Percentiles rank a stretch among this genome's conserved stretches.
Conservation (phyloP, 2,113 vertebrate species). For the Plestiodon gilberti region DNA sequence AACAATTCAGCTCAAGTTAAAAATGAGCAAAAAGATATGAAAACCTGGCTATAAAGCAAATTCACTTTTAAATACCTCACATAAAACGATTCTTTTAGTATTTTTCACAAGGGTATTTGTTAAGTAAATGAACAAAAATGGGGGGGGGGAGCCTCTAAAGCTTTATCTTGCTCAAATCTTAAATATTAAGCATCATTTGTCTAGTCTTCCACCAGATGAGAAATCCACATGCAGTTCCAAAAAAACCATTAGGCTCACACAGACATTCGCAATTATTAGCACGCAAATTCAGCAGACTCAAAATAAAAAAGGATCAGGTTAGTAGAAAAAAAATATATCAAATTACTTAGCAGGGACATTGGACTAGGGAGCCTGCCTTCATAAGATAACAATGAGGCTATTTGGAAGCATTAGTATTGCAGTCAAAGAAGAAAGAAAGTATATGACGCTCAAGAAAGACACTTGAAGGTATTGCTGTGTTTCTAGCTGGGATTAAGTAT, state of each 20-base stretch:
- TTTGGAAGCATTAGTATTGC: constrained; percentile 25
- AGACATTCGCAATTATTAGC: constrained; percentile 16
- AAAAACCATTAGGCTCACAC: constrained; percentile 27
- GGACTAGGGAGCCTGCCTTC: constrained; percentile 22
- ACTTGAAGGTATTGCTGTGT: not conserved
- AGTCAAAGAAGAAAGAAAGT: constrained; percentile 7
- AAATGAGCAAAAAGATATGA: not conserved
- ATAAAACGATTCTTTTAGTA: not conserved
- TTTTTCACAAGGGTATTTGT: not conserved
- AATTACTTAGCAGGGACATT: constrained; percentile 48
- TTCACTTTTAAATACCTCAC: not conserved
- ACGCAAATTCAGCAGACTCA: constrained; percentile 33
- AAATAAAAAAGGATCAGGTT: constrained; percentile 51
- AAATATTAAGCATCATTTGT: not conserved
- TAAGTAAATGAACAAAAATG: not conserved
- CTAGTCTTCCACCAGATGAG: not conserved
- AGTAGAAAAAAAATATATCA: constrained; percentile 20
- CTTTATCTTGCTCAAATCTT: not conserved
- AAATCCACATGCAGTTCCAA: constrained; percentile 6
- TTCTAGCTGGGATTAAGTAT: not conserved
- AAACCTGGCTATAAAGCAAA: not conserved
- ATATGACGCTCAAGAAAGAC: not conserved
- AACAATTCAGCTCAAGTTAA: not conserved
- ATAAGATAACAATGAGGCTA: constrained; percentile 5
- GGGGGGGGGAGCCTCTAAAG: not conserved